These are phyloP conservation scores for Gambusia holbrooki DNA, from an alignment of 2,113 vertebrate genomes.

Conservation along the genomic window DNA sequence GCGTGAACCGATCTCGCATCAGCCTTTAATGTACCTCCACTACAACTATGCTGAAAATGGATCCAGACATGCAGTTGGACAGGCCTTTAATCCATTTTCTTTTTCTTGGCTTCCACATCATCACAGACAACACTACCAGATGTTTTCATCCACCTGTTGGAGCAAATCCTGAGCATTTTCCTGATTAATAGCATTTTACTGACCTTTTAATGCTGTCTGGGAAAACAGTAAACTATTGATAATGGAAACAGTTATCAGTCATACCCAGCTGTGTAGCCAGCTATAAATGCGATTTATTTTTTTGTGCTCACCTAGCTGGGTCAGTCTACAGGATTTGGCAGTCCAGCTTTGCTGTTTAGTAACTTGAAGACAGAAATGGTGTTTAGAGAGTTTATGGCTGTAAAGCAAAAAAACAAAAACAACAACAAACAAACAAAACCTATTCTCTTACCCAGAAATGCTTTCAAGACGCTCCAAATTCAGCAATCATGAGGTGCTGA, in stretches of 20 bases:
- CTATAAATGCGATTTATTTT: background rate
- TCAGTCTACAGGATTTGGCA: conserved; percentile 21
- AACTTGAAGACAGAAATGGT: conserved; percentile 42
- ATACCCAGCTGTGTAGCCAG: background rate
- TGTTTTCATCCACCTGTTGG: background rate
- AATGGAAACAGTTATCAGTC: conserved; percentile 1
- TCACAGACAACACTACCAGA: background rate
- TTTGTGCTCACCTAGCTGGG: background rate
- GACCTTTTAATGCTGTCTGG: background rate
- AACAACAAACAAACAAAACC: conserved; percentile 38
- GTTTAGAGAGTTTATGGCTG: conserved; percentile 32
- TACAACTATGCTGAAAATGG: background rate
- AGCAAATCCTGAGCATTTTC: background rate
- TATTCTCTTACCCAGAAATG: conserved; percentile 53
- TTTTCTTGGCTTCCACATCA: background rate
- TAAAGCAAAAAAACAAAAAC: conserved; percentile 14
- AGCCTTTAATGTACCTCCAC: conserved; percentile 29
- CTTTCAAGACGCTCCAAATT: conserved; percentile 76
- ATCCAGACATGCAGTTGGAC: conserved; percentile 26
- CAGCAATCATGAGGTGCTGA: conserved; percentile 70
- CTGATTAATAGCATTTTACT: conserved; percentile 9
- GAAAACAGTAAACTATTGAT: conserved; percentile 12
- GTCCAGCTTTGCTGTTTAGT: conserved; percentile 39
- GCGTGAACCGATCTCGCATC: background rate
- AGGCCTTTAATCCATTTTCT: conserved; percentile 16